Evolutionary conservation across 1,140 invertebrate species (phyloP).

Genomic region (Lordiphosa clarofinis): DNA sequence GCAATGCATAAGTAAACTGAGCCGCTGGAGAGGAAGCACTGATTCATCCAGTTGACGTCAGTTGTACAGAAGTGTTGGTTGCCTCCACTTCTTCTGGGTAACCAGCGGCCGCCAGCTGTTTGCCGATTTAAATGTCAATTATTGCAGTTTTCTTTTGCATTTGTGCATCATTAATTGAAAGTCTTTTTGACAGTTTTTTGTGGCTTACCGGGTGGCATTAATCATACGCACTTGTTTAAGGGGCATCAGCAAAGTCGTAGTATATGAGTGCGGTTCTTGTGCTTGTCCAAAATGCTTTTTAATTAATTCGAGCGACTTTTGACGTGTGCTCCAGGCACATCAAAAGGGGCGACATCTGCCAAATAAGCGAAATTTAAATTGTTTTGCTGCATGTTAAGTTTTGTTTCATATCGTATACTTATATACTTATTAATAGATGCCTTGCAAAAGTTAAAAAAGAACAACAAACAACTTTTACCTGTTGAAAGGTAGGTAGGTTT

Average conservation of each 20-base stretch:
- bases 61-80: background rate
- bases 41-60: constrained; percentile 40
- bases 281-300: constrained; percentile 28
- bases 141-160: constrained; percentile 29
- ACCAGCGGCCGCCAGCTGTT: constrained; percentile 40
- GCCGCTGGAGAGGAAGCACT: constrained; percentile 10
- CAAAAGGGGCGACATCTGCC: constrained; percentile 16
- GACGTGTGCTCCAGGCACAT: constrained; percentile 11
- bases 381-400: background rate
- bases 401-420: no score
- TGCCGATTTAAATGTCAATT: constrained; percentile 55
- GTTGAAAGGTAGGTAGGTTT: no score
- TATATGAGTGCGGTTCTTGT: constrained; percentile 3
- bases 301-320: constrained; percentile 21
- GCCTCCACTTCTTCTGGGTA: constrained; percentile 4
- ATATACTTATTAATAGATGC: no score
- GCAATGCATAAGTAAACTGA: constrained; percentile 48
- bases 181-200: constrained; percentile 3
- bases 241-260: constrained; percentile 8
- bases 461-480: no score
- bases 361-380: constrained; percentile 3
- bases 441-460: no score
- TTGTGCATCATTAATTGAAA: constrained; percentile 32
- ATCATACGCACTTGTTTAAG: constrained; percentile 43
- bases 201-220: constrained; percentile 27